Percentiles rank a stretch among this genome's conserved stretches.
Conservation (phyloP, 2,113 vertebrate genomes). For the Progne subis region DNA sequence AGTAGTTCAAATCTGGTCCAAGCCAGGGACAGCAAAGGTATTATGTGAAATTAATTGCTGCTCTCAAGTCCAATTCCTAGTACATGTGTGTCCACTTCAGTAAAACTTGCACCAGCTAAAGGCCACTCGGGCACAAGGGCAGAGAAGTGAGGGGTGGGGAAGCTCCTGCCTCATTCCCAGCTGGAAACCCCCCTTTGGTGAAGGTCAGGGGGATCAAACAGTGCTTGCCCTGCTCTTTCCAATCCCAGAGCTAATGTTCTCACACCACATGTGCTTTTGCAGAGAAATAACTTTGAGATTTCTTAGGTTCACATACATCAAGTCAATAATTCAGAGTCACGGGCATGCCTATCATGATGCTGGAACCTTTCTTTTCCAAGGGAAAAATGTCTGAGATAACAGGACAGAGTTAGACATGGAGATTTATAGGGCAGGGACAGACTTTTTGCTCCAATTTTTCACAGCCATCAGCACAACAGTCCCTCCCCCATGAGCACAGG, state of each 20-base stretch:
- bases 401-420: neutral
- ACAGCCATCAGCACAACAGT: neutral
- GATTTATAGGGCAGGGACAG: neutral
- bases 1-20: slow-evolving; percentile 45
- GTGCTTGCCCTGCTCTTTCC: neutral
- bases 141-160: neutral
- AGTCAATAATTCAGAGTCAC: neutral
- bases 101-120: neutral
- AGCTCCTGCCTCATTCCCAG: neutral
- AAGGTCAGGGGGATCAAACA: neutral
- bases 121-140: neutral
- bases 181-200: neutral
- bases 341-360: neutral
- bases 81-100: slow-evolving; percentile 3
- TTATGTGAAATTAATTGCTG: slow-evolving; percentile 56
- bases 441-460: neutral
- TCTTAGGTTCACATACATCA: neutral
- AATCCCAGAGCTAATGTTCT: neutral
- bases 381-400: neutral
- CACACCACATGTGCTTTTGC: neutral
- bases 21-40: slow-evolving; percentile 51
- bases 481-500: fast-evolving
- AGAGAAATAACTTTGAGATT: neutral
- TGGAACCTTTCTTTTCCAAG: neutral
- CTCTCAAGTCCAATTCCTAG: slow-evolving; percentile 57